phyloP scores from a whole-genome alignment of 2,113 vertebrate species.

The Strix uralensis region DNA sequence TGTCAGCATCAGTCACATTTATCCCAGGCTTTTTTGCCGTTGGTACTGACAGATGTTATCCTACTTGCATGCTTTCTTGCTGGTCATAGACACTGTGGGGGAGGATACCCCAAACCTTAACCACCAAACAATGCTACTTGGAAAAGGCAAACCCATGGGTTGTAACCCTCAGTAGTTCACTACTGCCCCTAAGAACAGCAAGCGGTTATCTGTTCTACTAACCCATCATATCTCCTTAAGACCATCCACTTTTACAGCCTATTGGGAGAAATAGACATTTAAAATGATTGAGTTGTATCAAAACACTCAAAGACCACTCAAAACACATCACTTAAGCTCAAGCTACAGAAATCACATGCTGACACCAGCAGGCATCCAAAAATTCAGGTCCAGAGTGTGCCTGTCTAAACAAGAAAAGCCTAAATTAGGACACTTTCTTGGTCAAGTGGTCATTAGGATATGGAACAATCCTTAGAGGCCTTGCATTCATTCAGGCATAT shows the following conservation, averaged over 20 bases:
- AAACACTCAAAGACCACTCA: background rate
- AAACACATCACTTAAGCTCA: background rate
- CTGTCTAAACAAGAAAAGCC: background rate
- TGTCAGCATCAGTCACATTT: background rate
- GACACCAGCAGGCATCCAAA: background rate
- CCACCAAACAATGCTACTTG: background rate
- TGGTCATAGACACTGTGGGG: background rate
- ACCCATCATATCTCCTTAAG: background rate
- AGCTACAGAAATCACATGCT: background rate
- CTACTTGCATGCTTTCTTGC: background rate
- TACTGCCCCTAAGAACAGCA: background rate
- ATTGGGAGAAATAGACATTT: background rate
- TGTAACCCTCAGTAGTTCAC: background rate
- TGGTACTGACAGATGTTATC: background rate
- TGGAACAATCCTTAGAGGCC: background rate
- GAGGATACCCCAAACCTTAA: background rate
- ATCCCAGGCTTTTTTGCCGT: background rate
- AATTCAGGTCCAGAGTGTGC: background rate
- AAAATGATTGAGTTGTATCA: background rate
- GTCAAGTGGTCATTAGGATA: background rate
- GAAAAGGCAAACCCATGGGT: background rate
- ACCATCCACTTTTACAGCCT: background rate
- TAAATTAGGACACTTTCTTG: background rate
- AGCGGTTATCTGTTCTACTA: background rate
- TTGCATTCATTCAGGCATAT: background rate